Base-by-base conservation (phyloP, 1,140 invertebrate species). In the Drosophila pandora region DNA sequence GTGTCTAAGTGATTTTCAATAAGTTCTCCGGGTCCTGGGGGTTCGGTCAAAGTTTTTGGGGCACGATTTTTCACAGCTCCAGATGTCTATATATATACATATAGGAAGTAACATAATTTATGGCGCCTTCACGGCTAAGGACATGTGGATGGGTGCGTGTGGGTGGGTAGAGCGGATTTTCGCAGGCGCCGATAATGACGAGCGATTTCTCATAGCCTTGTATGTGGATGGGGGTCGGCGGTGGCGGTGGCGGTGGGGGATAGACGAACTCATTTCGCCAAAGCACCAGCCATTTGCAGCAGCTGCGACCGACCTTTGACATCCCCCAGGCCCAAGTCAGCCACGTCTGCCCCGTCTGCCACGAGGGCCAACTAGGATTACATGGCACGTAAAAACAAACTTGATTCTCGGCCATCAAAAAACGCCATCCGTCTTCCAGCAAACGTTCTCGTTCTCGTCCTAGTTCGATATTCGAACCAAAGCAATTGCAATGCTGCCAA, bases 1-100 rank as follows among this genome's bases (percentile, higher is more conserved):
- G 82, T 87, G 82, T 87, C 82, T 87, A 87, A 87, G 82, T 87
- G 82, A 87, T 87, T 87, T 87, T 87, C 82, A 87, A 87, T 87
- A 87, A 87, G 82, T 87, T 87, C 75, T 64, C 37, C 34, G 65
- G 47, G 48, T 69, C 61, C 32, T 21, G 8, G 58, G 65, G 61
- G 55, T 59, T 45, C 69, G 82, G 82, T 87, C 83, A 87, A 87
- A 82, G 83, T 85, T 88, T 85, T 76, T 76, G 83, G 82, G 78
- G 83, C 82, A 88, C 82, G 78, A 87, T 87, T 87, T 87, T 87
- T 87, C 78, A 87, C 83, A 72, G 82, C 83, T 79, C 76, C 78
- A 87, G 78, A 85, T 85, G 78, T 87, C 82, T 87, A 87, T 87
- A 72, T 85, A 60, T 84, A 63, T 80, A 54, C 8, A 62, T 13